phyloP scores from a whole-genome alignment of 2,113 vertebrate genomes.

The Poeciliopsis prolifica region DNA sequence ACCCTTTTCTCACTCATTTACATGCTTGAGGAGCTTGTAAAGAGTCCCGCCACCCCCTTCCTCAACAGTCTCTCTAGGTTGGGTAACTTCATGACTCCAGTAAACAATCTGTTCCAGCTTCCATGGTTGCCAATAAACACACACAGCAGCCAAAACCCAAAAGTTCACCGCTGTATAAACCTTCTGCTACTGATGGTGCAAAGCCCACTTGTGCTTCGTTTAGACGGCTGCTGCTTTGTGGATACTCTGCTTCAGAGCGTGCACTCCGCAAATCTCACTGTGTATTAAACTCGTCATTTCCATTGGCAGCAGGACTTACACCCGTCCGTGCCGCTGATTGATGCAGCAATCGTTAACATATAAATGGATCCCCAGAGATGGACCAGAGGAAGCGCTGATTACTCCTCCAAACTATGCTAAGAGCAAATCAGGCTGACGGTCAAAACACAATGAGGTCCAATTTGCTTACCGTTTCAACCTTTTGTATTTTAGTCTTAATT shows the following conservation, averaged over 20 bases:
- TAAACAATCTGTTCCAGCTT: conserved; percentile 47
- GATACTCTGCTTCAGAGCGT: not conserved
- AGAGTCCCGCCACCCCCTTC: conserved; percentile 17
- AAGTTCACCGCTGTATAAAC: conserved; percentile 19
- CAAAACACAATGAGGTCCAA: not conserved
- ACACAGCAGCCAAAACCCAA: conserved; percentile 6
- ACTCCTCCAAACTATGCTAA: not conserved
- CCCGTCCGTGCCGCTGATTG: conserved; percentile 22
- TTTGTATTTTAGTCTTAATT: too few species aligned
- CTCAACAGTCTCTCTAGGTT: conserved; percentile 30
- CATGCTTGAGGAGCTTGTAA: conserved; percentile 48
- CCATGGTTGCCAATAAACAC: conserved; percentile 52
- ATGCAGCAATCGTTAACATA: conserved; percentile 38
- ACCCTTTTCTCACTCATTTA: conserved; percentile 49
- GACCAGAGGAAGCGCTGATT: conserved; percentile 41
- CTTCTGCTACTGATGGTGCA: conserved; percentile 20
- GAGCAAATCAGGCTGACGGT: not conserved
- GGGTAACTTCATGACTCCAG: conserved; percentile 49
- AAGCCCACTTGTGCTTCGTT: not conserved
- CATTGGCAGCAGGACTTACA: conserved; percentile 50
- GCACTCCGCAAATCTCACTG: too few species aligned
- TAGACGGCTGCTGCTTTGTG: conserved; percentile 16
- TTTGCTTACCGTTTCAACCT: too few species aligned
- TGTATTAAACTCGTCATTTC: conserved; percentile 24
- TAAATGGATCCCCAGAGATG: conserved; percentile 39